Base-by-base conservation (phyloP, 2,797 vertebrate species). In the Brotula barbata region DNA sequence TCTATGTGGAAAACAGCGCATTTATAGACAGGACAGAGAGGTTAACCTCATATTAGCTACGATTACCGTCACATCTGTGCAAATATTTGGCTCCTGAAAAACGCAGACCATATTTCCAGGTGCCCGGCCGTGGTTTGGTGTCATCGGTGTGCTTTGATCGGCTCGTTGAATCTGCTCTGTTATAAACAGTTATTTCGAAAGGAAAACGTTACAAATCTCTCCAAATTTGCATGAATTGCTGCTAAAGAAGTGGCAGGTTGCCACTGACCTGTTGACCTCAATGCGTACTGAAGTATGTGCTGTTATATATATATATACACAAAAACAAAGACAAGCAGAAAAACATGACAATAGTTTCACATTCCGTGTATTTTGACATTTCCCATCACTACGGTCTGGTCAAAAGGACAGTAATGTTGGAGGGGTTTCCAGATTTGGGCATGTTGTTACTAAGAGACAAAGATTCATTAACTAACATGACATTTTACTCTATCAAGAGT, bases 201-300 rank as follows among this genome's bases (percentile, higher is more conserved):
- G 8, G 4, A 28, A 28, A 73, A 65, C 4, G 13, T 42, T 21
- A 33, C 47, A 48, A 58, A 53, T 16, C 45, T 46, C 64, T 56
- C 66, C 22, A 65, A 75, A 71, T 60, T 70, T 16, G 51, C 41
- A 80, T 68, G 68, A 75, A 80, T 70, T 67, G 86, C 88, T 90
- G 89, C 90, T 91, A 88, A 83, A 69, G 52, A 83, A 19, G 68
- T 77, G 73, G 72, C 41, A 23, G 31, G 39, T 28, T 56, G 81
- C 79, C 71, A 69, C 82, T 49, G 76, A 84, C 77, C 72, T 75
- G 70, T 59, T 59, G 69, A 86, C 85, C 88, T 91, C 86, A 86
- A 78, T 71, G 40, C 59, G 64, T 55, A 59, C 61, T 60, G 46
- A 57, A 68, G 46, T 71, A 74, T 49, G 55, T 47, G 62, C 68